These are phyloP conservation scores for Dryoscopus gambensis DNA, from an alignment of 2,113 vertebrate species.

Conservation along the genomic window DNA sequence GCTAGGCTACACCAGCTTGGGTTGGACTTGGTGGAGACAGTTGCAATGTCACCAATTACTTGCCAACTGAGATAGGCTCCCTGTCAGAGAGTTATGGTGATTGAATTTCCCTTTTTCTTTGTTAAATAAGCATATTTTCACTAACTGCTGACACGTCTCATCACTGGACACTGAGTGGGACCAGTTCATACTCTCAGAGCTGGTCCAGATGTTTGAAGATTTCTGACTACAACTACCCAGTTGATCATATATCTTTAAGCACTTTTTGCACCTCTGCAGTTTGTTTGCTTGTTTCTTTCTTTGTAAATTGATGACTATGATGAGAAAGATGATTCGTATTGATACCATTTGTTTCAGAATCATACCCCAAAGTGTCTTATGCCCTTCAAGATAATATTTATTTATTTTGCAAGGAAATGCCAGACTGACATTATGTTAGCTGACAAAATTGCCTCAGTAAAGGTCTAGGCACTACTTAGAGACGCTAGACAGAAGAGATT, in stretches of 20 bases:
- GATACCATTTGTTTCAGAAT: neutral
- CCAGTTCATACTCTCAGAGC: neutral
- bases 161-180: neutral
- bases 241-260: neutral
- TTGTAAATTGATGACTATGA: neutral
- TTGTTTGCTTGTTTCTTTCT: neutral
- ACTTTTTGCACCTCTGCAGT: neutral
- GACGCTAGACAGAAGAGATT: neutral
- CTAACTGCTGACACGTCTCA: neutral
- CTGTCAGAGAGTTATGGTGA: neutral
- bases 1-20: neutral
- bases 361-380: neutral
- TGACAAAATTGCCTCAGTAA: neutral
- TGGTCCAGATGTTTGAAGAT: neutral
- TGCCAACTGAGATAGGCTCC: neutral
- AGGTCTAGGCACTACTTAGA: neutral
- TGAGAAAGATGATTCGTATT: neutral
- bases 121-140: neutral
- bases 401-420: neutral
- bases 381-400: neutral
- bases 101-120: neutral
- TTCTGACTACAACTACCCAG: fast-evolving
- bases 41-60: neutral
- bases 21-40: neutral
- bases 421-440: neutral